Conservation (phyloP, 2,113 vertebrate species). For the Recurvirostra avosetta region DNA sequence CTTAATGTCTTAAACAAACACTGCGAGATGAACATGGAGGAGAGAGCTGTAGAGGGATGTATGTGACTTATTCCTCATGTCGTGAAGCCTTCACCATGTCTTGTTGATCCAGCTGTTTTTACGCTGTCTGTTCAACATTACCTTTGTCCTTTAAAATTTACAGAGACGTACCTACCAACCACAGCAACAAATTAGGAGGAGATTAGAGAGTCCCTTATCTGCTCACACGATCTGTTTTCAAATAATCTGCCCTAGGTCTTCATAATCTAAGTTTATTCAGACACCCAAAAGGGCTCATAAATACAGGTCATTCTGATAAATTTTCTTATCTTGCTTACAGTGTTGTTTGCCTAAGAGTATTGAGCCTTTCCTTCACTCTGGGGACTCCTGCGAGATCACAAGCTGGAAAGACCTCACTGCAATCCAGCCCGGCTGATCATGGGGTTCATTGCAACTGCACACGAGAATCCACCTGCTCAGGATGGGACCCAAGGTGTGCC, state of each 20-base stretch:
- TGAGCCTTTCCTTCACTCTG: neutral
- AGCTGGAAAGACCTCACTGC: neutral
- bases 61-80: neutral
- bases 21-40: rapidly evolving
- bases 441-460: neutral
- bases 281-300: neutral
- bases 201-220: neutral
- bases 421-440: rapidly evolving
- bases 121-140: neutral
- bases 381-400: rapidly evolving
- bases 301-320: neutral
- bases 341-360: neutral
- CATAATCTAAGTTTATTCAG: neutral
- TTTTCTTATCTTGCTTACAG: neutral
- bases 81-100: neutral
- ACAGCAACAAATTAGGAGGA: neutral
- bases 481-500: neutral
- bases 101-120: constrained; percentile 3
- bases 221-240: neutral
- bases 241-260: neutral
- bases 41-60: neutral
- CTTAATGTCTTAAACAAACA: neutral
- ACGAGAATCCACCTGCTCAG: neutral
- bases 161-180: neutral
- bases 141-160: neutral